A percentile compares a stretch with the other conserved stretches of the same genome.
Evolutionary conservation across 2,888 invertebrate species (phyloP).

Genomic region (Zelleria hepariella): DNA sequence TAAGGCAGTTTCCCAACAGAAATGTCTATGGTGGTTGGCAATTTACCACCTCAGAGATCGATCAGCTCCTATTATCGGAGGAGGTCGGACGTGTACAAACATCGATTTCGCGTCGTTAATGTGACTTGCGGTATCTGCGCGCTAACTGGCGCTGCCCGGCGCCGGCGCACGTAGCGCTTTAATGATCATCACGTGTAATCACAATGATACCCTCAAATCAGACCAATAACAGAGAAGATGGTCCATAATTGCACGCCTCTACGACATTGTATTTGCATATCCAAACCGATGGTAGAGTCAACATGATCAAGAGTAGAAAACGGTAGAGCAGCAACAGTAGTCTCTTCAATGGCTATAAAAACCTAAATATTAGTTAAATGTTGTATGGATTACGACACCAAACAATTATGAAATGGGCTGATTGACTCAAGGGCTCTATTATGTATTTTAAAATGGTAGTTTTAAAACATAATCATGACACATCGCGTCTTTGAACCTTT

Average conservation of each 20-base stretch:
- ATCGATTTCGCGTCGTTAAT: slow-evolving; percentile 68
- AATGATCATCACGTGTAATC: slow-evolving; percentile 48
- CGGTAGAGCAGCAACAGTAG: no score
- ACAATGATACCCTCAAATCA: slow-evolving; percentile 36
- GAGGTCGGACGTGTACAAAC: slow-evolving; percentile 71
- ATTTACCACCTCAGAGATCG: slow-evolving; percentile 61
- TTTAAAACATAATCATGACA: slow-evolving; percentile 1
- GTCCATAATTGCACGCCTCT: background rate
- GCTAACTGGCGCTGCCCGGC: slow-evolving; percentile 16
- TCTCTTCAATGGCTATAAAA: no score
- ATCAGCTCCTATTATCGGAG: slow-evolving; percentile 66
- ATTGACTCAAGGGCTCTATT: background rate
- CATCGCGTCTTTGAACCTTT: slow-evolving; percentile 1
- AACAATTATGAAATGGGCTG: background rate
- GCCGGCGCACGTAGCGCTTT: slow-evolving; percentile 57
- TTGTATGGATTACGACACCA: no score
- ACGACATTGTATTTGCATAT: background rate
- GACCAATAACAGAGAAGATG: background rate
- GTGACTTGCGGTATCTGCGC: slow-evolving; percentile 35
- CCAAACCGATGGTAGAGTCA: no score
- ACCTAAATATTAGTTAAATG: no score
- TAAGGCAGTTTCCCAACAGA: slow-evolving; percentile 32
- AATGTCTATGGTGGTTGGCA: slow-evolving; percentile 42
- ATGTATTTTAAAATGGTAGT: background rate
- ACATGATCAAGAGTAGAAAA: no score